These are phyloP conservation scores for Oophaga pumilio DNA, from an alignment of 2,113 vertebrate species.

Conservation along the genomic window DNA sequence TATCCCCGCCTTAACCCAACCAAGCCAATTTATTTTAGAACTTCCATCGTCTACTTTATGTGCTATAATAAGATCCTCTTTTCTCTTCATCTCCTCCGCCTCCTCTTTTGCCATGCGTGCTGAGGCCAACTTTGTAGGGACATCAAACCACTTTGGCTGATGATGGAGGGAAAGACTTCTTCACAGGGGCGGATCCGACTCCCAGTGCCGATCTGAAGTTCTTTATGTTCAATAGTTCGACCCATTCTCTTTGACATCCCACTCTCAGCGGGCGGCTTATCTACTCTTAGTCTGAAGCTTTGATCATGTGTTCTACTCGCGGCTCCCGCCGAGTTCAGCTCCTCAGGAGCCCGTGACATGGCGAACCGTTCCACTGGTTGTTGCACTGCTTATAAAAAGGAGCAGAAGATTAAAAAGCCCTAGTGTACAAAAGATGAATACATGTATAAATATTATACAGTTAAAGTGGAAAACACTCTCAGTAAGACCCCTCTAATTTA, in stretches of 20 bases:
- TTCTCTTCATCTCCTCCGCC: conserved; percentile 57
- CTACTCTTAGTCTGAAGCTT: conserved; percentile 49
- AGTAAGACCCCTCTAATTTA: conserved; percentile 56
- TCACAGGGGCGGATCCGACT: conserved; percentile 56
- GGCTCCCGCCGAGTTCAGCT: conserved; percentile 54
- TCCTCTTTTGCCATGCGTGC: conserved; percentile 54
- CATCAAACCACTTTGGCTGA: conserved; percentile 58
- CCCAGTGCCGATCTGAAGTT: conserved; percentile 50
- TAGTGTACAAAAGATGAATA: conserved; percentile 50
- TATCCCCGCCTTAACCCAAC: conserved; percentile 59
- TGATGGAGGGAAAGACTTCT: conserved; percentile 56
- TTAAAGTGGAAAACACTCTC: conserved; percentile 48
- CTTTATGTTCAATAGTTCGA: conserved; percentile 54
- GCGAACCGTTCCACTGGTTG: conserved; percentile 56
- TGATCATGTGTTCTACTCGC: conserved; percentile 53
- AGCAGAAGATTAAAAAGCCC: conserved; percentile 53
- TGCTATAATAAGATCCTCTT: conserved; percentile 55
- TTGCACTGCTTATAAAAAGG: conserved; percentile 51
- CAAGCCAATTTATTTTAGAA: conserved; percentile 59
- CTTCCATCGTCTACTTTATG: conserved; percentile 54
- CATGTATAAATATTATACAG: conserved; percentile 54
- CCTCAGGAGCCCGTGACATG: conserved; percentile 56
- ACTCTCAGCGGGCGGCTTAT: conserved; percentile 57
- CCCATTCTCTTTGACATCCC: conserved; percentile 55
- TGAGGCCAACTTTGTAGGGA: conserved; percentile 55